These are phyloP conservation scores for Ophion ventricosus DNA, from an alignment of 2,888 invertebrate genomes.

Conservation along the genomic window DNA sequence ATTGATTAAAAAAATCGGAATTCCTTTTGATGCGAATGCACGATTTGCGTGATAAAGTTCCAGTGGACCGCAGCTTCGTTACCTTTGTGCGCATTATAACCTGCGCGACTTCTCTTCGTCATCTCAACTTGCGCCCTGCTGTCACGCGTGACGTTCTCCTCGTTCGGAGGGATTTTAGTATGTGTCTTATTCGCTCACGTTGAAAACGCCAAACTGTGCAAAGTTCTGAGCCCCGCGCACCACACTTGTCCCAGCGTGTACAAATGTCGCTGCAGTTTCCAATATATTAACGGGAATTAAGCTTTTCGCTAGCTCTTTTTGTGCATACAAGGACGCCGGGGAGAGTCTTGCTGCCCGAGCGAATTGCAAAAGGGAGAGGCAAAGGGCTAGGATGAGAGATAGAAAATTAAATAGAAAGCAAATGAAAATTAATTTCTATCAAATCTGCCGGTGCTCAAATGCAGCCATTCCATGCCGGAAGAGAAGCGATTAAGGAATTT, in stretches of 20 bases:
- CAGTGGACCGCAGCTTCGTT: background rate
- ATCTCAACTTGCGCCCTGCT: background rate
- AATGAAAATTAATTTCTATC: slow-evolving; percentile 20
- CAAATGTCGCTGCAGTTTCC: background rate
- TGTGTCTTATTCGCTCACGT: background rate
- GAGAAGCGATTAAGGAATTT: slow-evolving; percentile 75
- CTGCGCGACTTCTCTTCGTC: background rate
- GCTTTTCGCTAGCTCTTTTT: background rate
- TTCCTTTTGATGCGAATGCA: background rate
- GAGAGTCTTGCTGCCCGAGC: background rate
- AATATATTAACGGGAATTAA: slow-evolving; percentile 6
- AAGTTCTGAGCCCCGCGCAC: background rate
- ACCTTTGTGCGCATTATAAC: background rate
- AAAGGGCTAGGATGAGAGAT: slow-evolving; percentile 34
- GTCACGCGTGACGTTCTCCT: background rate
- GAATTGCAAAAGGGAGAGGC: background rate
- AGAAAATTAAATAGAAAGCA: background rate
- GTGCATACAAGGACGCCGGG: background rate
- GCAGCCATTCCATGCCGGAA: slow-evolving; percentile 72
- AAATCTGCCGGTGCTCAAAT: slow-evolving; percentile 38
- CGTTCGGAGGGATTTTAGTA: background rate
- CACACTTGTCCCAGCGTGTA: background rate
- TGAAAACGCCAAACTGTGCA: background rate
- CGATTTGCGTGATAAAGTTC: background rate
- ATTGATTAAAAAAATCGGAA: background rate